Percentiles rank a stretch among this genome's conserved stretches.
Evolutionary conservation across 1,140 invertebrate genomes (phyloP).

Genomic region (Drosophila saltans): DNA sequence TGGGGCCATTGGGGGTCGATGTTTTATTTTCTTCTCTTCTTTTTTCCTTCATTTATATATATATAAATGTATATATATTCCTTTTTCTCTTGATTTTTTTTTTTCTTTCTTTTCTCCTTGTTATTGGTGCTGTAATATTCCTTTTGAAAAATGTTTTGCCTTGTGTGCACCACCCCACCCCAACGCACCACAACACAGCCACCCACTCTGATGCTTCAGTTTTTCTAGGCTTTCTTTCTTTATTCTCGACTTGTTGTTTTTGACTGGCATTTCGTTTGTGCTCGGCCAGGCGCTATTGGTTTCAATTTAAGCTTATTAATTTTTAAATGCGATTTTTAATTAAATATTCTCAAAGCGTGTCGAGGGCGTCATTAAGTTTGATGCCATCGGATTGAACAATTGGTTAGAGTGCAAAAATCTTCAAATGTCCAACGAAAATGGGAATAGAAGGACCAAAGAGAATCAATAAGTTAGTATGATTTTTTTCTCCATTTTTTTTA

Average conservation of each 20-base stretch:
- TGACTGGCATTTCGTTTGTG: slow-evolving; percentile 47
- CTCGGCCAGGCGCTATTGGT: slow-evolving; percentile 73
- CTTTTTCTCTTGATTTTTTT: slow-evolving; percentile 31
- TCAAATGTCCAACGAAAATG: background rate
- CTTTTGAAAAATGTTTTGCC: slow-evolving; percentile 73
- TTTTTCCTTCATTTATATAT: slow-evolving; percentile 17
- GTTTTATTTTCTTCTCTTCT: slow-evolving; percentile 25
- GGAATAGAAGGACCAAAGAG: background rate
- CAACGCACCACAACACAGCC: too few relatives aligned
- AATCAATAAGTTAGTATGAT: too few relatives aligned
- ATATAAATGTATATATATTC: background rate
- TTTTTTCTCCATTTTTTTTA: too few relatives aligned
- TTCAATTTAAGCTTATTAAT: slow-evolving; percentile 81
- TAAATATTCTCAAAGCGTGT: slow-evolving; percentile 78
- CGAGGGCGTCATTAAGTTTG: slow-evolving; percentile 57
- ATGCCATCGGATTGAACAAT: slow-evolving; percentile 24
- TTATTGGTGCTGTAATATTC: slow-evolving; percentile 71
- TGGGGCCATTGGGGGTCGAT: slow-evolving; percentile 5
- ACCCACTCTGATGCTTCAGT: slow-evolving; percentile 1
- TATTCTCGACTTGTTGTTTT: slow-evolving; percentile 16
- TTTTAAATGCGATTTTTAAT: slow-evolving; percentile 80
- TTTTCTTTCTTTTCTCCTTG: slow-evolving; percentile 29
- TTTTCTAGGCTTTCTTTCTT: slow-evolving; percentile 21
- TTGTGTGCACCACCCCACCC: slow-evolving; percentile 28
- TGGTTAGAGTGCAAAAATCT: slow-evolving; percentile 18